Conservation (phyloP, 2,888 invertebrate genomes). For the Isoperla grammatica region DNA sequence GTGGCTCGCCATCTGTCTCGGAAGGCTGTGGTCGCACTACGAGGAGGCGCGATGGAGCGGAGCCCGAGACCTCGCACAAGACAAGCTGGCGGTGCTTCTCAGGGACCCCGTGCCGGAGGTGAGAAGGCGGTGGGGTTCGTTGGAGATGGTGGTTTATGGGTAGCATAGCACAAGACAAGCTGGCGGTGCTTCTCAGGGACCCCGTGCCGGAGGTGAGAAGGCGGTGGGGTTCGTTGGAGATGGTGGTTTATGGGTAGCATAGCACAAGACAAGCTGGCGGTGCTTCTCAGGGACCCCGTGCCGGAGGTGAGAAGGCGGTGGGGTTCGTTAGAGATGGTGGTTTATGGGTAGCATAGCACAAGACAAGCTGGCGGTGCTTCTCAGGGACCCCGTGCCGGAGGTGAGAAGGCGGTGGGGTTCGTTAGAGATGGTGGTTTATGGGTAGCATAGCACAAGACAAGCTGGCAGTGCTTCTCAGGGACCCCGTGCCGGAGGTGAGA, state of each 20-base stretch:
- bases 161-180: conserved; percentile 94
- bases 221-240: too few relatives aligned
- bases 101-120: conserved; percentile 84
- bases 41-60: conserved; percentile 92
- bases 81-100: conserved; percentile 79
- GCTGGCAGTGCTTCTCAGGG: conserved; percentile 70
- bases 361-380: conserved; percentile 80
- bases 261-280: conserved; percentile 92
- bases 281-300: conserved; percentile 68
- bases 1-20: conserved; percentile 92
- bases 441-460: conserved; percentile 96
- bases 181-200: conserved; percentile 74
- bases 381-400: conserved; percentile 81
- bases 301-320: conserved; percentile 67
- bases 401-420: conserved; percentile 50
- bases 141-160: conserved; percentile 93
- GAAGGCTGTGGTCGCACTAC: conserved; percentile 83
- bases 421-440: conserved; percentile 92
- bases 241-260: conserved; percentile 95
- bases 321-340: conserved; percentile 91
- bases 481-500: conserved; percentile 77
- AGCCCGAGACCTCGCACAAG: conserved; percentile 92
- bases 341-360: conserved; percentile 95
- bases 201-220: conserved; percentile 71
- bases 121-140: conserved; percentile 16